Conservation (phyloP, 2,888 invertebrate genomes). For the Microctonus brassicae region DNA sequence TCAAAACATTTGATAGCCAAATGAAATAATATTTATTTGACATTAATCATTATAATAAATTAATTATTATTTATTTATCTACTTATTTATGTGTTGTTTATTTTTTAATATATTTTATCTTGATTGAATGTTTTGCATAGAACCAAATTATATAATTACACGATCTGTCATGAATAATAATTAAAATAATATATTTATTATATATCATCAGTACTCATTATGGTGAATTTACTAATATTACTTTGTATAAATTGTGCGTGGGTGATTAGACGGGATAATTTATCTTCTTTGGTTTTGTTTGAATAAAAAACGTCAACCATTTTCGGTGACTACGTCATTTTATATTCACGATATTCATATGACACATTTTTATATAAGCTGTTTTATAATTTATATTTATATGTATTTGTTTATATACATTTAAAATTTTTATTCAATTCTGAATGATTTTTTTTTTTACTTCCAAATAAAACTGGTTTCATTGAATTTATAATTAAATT, state of each 20-base stretch:
- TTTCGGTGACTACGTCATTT: conserved; percentile 35
- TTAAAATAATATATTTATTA: no score
- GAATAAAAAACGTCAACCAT: conserved; percentile 25
- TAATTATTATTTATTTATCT: no score
- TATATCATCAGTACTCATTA: neutral
- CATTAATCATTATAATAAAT: no score
- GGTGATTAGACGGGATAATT: conserved; percentile 37
- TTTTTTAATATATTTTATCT: no score
- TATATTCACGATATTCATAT: neutral
- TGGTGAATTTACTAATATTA: conserved; percentile 42
- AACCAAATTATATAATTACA: no score
- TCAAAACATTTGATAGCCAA: neutral
- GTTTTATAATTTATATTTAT: no score
- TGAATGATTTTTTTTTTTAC: conserved; percentile 11
- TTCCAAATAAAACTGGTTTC: neutral
- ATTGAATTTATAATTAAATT: neutral
- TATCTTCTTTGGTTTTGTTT: conserved; percentile 33
- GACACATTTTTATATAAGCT: neutral
- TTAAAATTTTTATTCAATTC: conserved; percentile 9
- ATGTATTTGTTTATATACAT: neutral
- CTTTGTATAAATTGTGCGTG: conserved; percentile 22
- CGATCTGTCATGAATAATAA: no score
- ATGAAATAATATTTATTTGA: neutral
- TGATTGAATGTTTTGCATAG: no score
- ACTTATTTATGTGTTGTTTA: no score